Conservation (phyloP, 2,797 vertebrate species). For the Microctenopoma steveboyesi region DNA sequence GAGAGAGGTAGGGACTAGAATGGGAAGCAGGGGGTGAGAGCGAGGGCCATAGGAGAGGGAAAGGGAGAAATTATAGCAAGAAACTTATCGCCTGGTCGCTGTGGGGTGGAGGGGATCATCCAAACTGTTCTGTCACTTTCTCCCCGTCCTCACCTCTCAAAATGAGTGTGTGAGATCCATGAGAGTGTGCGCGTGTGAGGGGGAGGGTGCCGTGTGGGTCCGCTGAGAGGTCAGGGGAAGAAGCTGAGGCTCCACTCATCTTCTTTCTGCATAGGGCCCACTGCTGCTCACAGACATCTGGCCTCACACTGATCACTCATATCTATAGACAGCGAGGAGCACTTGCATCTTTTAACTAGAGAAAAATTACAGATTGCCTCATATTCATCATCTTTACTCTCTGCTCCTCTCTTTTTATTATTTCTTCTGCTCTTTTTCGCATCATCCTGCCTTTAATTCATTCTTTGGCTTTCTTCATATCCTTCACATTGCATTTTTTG, state of each 20-base stretch:
- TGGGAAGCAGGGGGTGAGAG: conserved; percentile 59
- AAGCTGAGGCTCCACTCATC: conserved; percentile 74
- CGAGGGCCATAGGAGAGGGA: conserved; percentile 43
- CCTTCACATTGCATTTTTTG: conserved; percentile 50
- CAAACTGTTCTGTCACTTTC: conserved; percentile 71
- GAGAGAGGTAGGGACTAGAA: conserved; percentile 55
- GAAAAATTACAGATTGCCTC: conserved; percentile 52
- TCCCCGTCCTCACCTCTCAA: conserved; percentile 78
- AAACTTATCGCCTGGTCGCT: conserved; percentile 79
- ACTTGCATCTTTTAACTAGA: conserved; percentile 59
- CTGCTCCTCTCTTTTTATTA: conserved; percentile 18
- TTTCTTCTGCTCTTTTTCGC: conserved; percentile 24
- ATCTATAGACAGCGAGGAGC: conserved; percentile 68
- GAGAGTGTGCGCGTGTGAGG: conserved; percentile 18
- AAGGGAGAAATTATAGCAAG: conserved; percentile 63
- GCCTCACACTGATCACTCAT: conserved; percentile 79
- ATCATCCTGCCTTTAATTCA: conserved; percentile 23
- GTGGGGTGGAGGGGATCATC: conserved; percentile 79
- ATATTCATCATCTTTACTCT: conserved; percentile 52
- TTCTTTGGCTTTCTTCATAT: conserved; percentile 35
- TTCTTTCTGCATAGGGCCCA: conserved; percentile 61
- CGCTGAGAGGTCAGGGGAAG: conserved; percentile 81
- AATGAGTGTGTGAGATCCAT: conserved; percentile 63
- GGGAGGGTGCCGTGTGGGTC: conserved; percentile 50
- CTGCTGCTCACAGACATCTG: conserved; percentile 79